Base-by-base conservation (phyloP, 2,797 vertebrate genomes). In the Vipera latastei region DNA sequence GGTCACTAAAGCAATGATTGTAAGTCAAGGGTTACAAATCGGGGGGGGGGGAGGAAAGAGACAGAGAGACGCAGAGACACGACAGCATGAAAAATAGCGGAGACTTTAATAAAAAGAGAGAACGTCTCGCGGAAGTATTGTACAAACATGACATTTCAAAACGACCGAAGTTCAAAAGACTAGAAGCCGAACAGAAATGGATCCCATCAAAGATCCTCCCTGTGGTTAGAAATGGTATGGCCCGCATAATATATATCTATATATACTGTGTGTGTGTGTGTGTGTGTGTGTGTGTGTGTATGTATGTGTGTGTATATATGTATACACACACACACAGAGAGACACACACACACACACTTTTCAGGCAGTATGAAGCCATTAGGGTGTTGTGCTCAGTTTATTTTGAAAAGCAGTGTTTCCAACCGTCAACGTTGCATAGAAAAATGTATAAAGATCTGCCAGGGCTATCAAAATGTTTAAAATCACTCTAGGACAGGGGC, bases 291-390 rank as follows among this genome's bases (percentile, higher is more conserved):
- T 56, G 12, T 14, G 55, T 56, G 55, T 56, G 12, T 59, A 38
- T n/a, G n/a, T n/a, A n/a, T n/a, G n/a, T n/a, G n/a, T n/a, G n/a
- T 38, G 2, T 56, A 2, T 38, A 2, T 56, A 2, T 38, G 2
- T 38, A 38, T 2, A 38, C 2, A 38, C 38, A 38, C 38, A 38
- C 38, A 38, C 38, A n/a, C n/a, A n/a, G n/a, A n/a, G n/a, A n/a
- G n/a, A n/a, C n/a, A 38, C 38, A 38, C 38, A 38, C 38, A 38
- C 38, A 38, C 38, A 38, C 38, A 38, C 38, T 38, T 6, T n/a
- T 16, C 53, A 78, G 86, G 56, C 20, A 53, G 86, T 25, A 12
- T 85, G 61, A 56, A 91, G 57, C 44, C 57, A 78, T 44, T 78
- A 53, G 16, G 22, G 26, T 48, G 11, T 85, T 48, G 56, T 91